Evolutionary conservation across 2,888 invertebrate species (phyloP).

Genomic region (Cyaniris semiargus): DNA sequence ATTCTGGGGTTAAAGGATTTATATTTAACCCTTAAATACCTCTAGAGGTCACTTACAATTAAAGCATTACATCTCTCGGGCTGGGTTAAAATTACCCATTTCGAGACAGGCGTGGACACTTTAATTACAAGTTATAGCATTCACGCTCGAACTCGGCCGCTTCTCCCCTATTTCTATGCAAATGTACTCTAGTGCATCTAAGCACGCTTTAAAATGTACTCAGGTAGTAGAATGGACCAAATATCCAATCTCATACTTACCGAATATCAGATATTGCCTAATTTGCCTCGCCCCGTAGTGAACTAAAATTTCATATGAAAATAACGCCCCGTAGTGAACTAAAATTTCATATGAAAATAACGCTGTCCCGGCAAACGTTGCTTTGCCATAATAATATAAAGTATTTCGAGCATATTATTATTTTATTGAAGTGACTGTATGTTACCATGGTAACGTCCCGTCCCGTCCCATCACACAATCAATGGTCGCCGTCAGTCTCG

Average conservation of each 20-base stretch:
- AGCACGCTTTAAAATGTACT: slow-evolving; percentile 30
- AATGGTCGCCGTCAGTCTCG: no score
- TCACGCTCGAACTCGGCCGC: slow-evolving; percentile 39
- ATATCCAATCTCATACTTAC: slow-evolving; percentile 22
- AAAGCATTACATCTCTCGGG: slow-evolving; percentile 17
- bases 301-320: background rate
- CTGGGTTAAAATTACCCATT: slow-evolving; percentile 25
- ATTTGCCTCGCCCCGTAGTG: background rate
- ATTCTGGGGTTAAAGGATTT: slow-evolving; percentile 1
- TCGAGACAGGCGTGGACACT: slow-evolving; percentile 41
- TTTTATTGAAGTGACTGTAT: no score
- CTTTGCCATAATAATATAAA: no score
- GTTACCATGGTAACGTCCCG: no score
- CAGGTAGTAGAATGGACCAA: slow-evolving; percentile 18
- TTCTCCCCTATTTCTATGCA: slow-evolving; percentile 44
- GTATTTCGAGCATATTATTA: no score
- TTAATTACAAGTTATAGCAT: slow-evolving; percentile 45
- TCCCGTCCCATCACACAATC: no score
- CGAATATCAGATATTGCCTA: background rate
- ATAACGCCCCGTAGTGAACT: no score
- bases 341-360: no score
- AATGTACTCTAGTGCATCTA: slow-evolving; percentile 39
- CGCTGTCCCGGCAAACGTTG: no score
- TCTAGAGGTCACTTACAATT: slow-evolving; percentile 24
- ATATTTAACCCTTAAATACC: background rate